Evolutionary conservation across 2,113 vertebrate genomes (phyloP).

Genomic region (Vulpes ferrilata): DNA sequence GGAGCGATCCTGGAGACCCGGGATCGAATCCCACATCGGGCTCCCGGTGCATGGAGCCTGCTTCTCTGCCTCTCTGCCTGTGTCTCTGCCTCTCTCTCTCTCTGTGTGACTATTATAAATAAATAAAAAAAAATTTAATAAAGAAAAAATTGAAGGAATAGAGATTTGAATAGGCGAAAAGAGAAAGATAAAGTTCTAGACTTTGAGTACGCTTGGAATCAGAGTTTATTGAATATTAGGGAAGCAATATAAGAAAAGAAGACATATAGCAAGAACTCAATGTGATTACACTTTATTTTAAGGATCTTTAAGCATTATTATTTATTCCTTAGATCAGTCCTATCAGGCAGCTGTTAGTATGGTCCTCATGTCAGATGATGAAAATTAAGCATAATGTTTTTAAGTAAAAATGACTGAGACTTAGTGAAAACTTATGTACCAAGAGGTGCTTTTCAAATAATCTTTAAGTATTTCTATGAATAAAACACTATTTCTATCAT

Average conservation of each 20-base stretch:
- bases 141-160: not conserved
- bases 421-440: not conserved
- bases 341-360: too few species aligned
- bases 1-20: too few species aligned
- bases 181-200: not conserved
- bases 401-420: not conserved
- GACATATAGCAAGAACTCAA: not conserved
- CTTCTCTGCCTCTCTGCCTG: too few species aligned
- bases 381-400: not conserved
- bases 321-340: not conserved
- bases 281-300: not conserved
- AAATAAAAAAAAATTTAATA: too few species aligned
- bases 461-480: not conserved
- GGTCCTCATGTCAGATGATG: not conserved
- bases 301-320: not conserved
- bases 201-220: not conserved
- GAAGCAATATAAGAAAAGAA: not conserved
- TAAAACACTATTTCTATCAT: not conserved
- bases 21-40: too few species aligned
- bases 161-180: not conserved
- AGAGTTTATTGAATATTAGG: not conserved
- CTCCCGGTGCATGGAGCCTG: too few species aligned
- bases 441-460: not conserved
- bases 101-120: too few species aligned
- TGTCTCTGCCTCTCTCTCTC: too few species aligned